These are phyloP conservation scores for Parasteatoda lunata DNA, from an alignment of 2,888 invertebrate species.

Conservation along the genomic window DNA sequence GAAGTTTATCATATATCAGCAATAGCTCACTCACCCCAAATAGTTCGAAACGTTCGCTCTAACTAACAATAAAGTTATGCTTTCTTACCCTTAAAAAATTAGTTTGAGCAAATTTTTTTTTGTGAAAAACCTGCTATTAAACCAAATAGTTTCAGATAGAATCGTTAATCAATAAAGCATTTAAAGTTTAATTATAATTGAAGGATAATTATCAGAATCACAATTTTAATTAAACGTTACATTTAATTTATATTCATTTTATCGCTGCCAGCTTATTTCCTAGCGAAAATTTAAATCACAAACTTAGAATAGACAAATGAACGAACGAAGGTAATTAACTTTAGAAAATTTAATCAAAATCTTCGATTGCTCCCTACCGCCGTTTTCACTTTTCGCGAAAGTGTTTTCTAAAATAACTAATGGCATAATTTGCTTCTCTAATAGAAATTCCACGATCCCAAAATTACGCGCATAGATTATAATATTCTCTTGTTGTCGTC, in stretches of 20 bases:
- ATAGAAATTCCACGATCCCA: neutral
- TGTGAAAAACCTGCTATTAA: too few species aligned
- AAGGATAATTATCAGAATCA: too few species aligned
- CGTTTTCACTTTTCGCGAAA: neutral
- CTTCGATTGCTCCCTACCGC: neutral
- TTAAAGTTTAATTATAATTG: too few species aligned
- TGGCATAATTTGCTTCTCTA: neutral
- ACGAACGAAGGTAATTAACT: neutral
- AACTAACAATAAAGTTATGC: too few species aligned
- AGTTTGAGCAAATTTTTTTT: too few species aligned
- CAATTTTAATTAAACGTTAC: neutral
- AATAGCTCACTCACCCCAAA: too few species aligned
- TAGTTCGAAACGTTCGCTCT: too few species aligned
- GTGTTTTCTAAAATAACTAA: constrained; percentile 1
- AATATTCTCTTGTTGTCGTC: neutral
- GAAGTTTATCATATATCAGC: too few species aligned
- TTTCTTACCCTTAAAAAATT: too few species aligned
- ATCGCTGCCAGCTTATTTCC: neutral
- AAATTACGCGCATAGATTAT: neutral
- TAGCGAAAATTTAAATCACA: neutral
- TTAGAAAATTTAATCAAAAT: constrained; percentile 1
- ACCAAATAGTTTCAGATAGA: too few species aligned
- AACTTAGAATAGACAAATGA: neutral
- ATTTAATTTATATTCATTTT: neutral
- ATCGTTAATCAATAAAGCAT: too few species aligned